phyloP scores from a whole-genome alignment of 2,888 invertebrate genomes.

The Tethea ocularis region DNA sequence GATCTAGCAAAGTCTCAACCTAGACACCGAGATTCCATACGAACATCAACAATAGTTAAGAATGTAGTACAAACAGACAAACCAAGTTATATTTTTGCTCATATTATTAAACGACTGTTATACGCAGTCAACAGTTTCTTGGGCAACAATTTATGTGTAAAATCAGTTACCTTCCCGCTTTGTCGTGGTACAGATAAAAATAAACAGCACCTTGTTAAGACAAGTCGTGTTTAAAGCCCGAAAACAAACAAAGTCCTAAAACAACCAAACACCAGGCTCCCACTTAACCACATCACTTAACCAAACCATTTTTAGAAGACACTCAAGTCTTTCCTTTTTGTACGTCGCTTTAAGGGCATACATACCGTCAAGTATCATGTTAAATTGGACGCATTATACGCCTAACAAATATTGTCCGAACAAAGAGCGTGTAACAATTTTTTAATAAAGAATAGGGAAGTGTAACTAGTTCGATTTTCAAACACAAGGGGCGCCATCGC shows the following conservation, averaged over 20 bases:
- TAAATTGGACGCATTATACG: constrained; percentile 61
- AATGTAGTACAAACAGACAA: not conserved
- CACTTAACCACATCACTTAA: constrained; percentile 79
- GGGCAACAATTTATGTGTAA: constrained; percentile 25
- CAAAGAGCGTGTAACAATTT: constrained; percentile 73
- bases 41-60: too few species aligned
- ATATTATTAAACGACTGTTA: not conserved
- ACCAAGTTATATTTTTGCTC: not conserved
- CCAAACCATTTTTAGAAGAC: constrained; percentile 60
- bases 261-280: constrained; percentile 77
- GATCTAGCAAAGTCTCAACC: too few species aligned
- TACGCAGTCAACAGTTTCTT: constrained; percentile 12
- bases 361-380: constrained; percentile 36
- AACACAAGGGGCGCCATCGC: constrained; percentile 64
- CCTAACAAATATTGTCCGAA: constrained; percentile 65
- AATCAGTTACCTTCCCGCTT: constrained; percentile 44
- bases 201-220: constrained; percentile 73
- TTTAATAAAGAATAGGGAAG: constrained; percentile 63
- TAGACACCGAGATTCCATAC: too few species aligned
- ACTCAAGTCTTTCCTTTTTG: constrained; percentile 28
- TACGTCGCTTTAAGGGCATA: constrained; percentile 30
- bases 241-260: constrained; percentile 76
- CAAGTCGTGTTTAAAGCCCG: constrained; percentile 68
- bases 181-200: constrained; percentile 57
- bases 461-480: constrained; percentile 66